These are phyloP conservation scores for Tholera decimalis DNA, from an alignment of 2,888 invertebrate genomes.

Conservation along the genomic window DNA sequence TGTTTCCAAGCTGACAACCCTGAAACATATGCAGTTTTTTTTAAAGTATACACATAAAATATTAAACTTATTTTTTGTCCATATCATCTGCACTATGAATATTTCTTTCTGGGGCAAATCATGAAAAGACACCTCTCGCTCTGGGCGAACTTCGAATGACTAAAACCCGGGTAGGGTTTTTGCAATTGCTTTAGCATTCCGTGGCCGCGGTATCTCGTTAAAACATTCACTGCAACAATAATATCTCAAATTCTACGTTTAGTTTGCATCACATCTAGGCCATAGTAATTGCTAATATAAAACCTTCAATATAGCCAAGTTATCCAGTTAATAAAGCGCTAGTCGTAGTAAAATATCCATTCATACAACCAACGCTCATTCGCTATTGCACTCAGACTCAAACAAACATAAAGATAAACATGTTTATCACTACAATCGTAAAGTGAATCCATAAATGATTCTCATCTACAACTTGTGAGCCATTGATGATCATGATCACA, in stretches of 20 bases:
- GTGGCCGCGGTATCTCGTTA: too few relatives aligned
- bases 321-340: background rate
- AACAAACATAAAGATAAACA: constrained; percentile 18
- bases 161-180: too few relatives aligned
- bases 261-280: background rate
- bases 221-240: too few relatives aligned
- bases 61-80: too few relatives aligned
- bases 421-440: constrained; percentile 14
- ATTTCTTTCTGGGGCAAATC: too few relatives aligned
- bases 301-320: background rate
- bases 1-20: too few relatives aligned
- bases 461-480: constrained; percentile 10
- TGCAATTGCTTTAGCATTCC: too few relatives aligned
- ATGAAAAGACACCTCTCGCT: too few relatives aligned
- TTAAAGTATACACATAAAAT: too few relatives aligned
- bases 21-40: too few relatives aligned
- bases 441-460: constrained; percentile 31
- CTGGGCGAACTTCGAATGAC: too few relatives aligned
- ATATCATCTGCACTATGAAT: too few relatives aligned
- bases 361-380: constrained; percentile 6
- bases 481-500: constrained; percentile 31
- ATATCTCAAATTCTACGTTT: background rate
- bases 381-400: background rate
- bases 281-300: background rate
- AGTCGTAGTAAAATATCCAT: constrained; percentile 1